phyloP scores from a whole-genome alignment of 2,888 invertebrate species.

The Chloroclystis v-ata region DNA sequence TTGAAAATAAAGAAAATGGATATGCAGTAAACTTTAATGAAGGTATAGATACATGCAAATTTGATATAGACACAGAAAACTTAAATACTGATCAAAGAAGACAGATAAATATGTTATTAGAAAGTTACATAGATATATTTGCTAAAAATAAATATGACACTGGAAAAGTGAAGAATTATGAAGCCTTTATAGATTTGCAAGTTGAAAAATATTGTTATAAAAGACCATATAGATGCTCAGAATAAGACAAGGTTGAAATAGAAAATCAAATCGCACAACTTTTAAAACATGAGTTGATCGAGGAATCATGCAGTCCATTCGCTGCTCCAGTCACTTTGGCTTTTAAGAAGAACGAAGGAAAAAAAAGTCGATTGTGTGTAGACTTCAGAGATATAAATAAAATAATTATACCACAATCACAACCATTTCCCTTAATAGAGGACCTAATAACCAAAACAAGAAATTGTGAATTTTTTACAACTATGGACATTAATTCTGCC shows the following conservation, averaged over 20 bases:
- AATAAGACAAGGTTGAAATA: conserved; percentile 23
- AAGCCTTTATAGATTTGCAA: conserved; percentile 30
- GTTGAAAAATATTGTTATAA: conserved; percentile 32
- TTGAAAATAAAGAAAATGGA: background rate
- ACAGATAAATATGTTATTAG: conserved; percentile 17
- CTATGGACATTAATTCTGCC: conserved; percentile 45
- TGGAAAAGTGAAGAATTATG: conserved; percentile 30
- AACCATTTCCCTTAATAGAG: conserved; percentile 34
- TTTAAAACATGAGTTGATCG: conserved; percentile 19
- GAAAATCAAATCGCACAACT: conserved; percentile 15
- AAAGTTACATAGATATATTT: conserved; percentile 20
- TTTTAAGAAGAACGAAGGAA: conserved; percentile 31
- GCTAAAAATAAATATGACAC: conserved; percentile 30
- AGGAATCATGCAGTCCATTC: conserved; percentile 32
- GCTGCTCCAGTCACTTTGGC: conserved; percentile 34
- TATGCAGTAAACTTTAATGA: conserved; percentile 24
- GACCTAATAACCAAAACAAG: conserved; percentile 40
- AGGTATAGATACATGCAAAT: conserved; percentile 13
- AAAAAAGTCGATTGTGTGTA: conserved; percentile 31
- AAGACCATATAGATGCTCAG: conserved; percentile 23
- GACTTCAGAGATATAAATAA: conserved; percentile 27
- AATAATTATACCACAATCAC: too few species aligned
- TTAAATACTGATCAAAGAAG: conserved; percentile 9
- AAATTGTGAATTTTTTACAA: conserved; percentile 41
- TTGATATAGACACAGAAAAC: conserved; percentile 10